Evolutionary conservation across 2,113 vertebrate genomes (phyloP), one percentile per base, ranked within the genome.

Genomic region (Oxygymnocypris stewartii): DNA sequence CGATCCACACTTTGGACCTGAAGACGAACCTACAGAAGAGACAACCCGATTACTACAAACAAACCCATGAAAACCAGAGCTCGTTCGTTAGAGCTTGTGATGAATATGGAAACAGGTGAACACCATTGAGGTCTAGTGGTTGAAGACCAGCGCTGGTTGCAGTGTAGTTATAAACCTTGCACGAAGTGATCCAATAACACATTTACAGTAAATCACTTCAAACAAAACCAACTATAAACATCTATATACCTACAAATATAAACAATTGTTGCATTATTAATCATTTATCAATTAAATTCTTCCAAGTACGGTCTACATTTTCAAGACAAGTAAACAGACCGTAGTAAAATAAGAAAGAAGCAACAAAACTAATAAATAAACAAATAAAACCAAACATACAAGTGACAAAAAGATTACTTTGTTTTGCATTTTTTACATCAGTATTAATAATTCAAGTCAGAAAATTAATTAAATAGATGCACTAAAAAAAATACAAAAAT

Each of bases 1-100:
- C 96, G 98, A 82, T 96, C 94, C n/a, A 90, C 81, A 90, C 89
- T 96, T 94, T 99, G 98, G 73, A 99, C 97, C 94, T 99, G 98
- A 2, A 99, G 96, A 73, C 98, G 95, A 23, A 99, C 98, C 98
- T 99, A 93, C 75, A 28, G 51, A 49, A 84, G 6, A 71, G 1
- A 85, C 25, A 59, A 7, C 8, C 44, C 18, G 0, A 12, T 44
- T 16, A 80, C 9, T 18, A 37, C 23, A 85, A 16, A 37, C 23
- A 85, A 16, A 85, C 13, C 9, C 54, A 80, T 20, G 77, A 18
- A 80, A 18, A 65, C 73, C 25, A 76, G 12, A 65, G 51, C 37
- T 44, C 31, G 1, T 61, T 11, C 23, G n/a, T 4, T 5, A 65
- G 25, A 16, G 28, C 4, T 35, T 18, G 6, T 18, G 16, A 3